Base-by-base conservation (phyloP, 2,113 vertebrate species). In the Limnothrissa miodon region DNA sequence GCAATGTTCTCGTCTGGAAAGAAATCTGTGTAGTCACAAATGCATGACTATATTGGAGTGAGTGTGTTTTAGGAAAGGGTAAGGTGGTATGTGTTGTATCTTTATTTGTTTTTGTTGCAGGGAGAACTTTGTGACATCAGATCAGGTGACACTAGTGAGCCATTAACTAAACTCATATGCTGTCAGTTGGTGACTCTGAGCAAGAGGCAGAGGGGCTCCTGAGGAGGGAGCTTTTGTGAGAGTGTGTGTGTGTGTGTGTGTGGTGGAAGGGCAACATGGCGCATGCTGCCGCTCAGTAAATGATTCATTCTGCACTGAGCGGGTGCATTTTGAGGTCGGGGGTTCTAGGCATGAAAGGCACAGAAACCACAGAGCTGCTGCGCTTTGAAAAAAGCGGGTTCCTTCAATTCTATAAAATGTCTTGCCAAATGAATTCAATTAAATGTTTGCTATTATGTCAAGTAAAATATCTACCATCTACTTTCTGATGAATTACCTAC, bases 271-370 rank as follows among this genome's bases (percentile, higher is more conserved):
- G 51, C 62, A 62, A 23, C 39, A 45, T 33, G 79, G 46, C 10
- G 45, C 36, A 8, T 78, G 15, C 70, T 84, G 80, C 81, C 79
- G 46, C 8, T 56, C 23, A 86, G 86, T 87, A 82, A 83, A 87
- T 87, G 53, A 89, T 85, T 85, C 0, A 86, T 83, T 81, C 83
- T 10, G 42, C 59, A 83, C 74, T 80, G 66, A 83, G 51, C 45
- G 29, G 44, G 83, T 25, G 25, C 53, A 15, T 80, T 78, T 56
- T 33, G 45, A 33, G 81, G 80, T 86, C 53, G 39, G 17, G 39
- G 17, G 36, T 23, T 29, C 45, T 44, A 42, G 45, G 39, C 42
- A 8, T 1, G 5, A 23, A 51, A 80, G 45, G 13, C 39, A 21
- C 1, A 78, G n/a, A 39, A 39, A 46, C 45, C 59, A 82, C 74